phyloP scores from a whole-genome alignment of 2,888 invertebrate genomes.

The Euproctis similis region DNA sequence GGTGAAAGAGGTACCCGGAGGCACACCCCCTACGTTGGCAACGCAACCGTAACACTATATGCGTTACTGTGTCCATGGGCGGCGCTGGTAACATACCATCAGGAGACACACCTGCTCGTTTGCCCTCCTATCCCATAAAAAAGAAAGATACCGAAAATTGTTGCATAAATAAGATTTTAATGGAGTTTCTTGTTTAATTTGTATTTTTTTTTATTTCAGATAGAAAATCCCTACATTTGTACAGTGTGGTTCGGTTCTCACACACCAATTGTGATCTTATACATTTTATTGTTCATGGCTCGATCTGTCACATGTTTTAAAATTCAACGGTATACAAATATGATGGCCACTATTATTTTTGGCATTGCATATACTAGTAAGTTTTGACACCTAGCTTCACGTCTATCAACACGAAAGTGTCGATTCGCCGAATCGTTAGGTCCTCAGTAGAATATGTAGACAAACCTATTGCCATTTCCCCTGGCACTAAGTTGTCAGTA shows the following conservation, averaged over 20 bases:
- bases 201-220: constrained; percentile 20
- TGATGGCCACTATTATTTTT: constrained; percentile 17
- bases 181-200: not conserved
- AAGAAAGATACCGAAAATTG: too few species aligned
- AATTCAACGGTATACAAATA: constrained; percentile 9
- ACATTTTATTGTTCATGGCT: constrained; percentile 29
- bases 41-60: too few species aligned
- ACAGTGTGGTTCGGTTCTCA: constrained; percentile 50
- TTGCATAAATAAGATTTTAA: too few species aligned
- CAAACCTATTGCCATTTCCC: not conserved
- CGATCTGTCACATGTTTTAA: constrained; percentile 20
- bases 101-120: too few species aligned
- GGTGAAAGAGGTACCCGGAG: too few species aligned
- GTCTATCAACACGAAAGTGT: too few species aligned
- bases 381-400: too few species aligned
- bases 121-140: too few species aligned
- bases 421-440: not conserved
- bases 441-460: not conserved
- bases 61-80: too few species aligned
- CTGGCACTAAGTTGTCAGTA: not conserved
- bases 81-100: too few species aligned
- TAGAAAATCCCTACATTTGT: constrained; percentile 27
- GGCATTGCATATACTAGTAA: constrained; percentile 31
- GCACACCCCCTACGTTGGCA: too few species aligned
- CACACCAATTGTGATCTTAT: constrained; percentile 35